Evolutionary conservation across 1,140 invertebrate genomes (phyloP).

Genomic region (Tetraneura akinire): DNA sequence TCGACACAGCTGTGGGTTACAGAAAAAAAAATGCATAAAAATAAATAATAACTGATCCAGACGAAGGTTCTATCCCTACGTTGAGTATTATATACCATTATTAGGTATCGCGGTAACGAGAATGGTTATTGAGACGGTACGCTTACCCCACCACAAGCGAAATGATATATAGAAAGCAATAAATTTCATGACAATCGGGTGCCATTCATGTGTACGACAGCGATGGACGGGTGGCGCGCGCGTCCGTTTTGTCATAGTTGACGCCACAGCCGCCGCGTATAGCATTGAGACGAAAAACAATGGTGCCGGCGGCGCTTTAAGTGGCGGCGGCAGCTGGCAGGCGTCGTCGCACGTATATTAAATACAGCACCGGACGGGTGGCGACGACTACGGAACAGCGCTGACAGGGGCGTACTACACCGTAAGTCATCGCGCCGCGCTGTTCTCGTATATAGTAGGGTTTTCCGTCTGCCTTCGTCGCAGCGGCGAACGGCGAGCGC

Average conservation of each 20-base stretch:
- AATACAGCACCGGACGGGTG: neutral
- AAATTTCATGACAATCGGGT: slow-evolving; percentile 47
- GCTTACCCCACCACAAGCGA: neutral
- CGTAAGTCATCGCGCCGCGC: too few species aligned
- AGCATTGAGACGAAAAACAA: slow-evolving; percentile 36
- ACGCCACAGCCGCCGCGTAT: slow-evolving; percentile 11
- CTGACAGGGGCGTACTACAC: neutral
- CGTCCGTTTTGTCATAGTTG: slow-evolving; percentile 41
- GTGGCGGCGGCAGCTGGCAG: slow-evolving; percentile 5
- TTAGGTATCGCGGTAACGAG: too few species aligned
- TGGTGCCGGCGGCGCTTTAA: slow-evolving; percentile 16
- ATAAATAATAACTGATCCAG: neutral
- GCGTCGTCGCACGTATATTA: neutral
- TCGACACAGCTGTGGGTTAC: neutral
- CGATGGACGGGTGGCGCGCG: neutral
- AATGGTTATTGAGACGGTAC: too few species aligned
- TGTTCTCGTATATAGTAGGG: too few species aligned
- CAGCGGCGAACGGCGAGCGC: too few species aligned
- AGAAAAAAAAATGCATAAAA: neutral
- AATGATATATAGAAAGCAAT: slow-evolving; percentile 17
- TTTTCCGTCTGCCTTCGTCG: too few species aligned
- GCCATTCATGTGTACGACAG: neutral
- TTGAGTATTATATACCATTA: neutral
- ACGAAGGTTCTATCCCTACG: neutral
- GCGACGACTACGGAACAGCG: neutral